Base-by-base conservation (phyloP, 2,888 invertebrate species). In the Anorthoa munda region DNA sequence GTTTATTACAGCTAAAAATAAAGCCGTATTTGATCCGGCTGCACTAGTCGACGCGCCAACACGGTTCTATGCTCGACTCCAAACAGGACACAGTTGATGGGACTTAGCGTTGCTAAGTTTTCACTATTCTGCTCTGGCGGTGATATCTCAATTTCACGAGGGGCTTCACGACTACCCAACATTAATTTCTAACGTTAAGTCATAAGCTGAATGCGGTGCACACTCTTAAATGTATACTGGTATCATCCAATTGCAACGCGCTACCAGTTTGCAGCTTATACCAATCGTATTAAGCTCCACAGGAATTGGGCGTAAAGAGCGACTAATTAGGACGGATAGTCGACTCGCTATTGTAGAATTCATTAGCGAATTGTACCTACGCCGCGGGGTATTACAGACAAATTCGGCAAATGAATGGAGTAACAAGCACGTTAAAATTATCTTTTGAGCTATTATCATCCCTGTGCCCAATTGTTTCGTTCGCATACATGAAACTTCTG, bases 91-190 rank as follows among this genome's bases (percentile, higher is more conserved):
- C 89, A 90, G 90, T 91, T 90, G 90, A 91, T 92, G 87, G 90
- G 92, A 93, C 94, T 95, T 95, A 95, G 94, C 95, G 91, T 95
- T 96, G 90, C 92, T 95, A 96, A 93, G 95, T 93, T 95, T 95
- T 96, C 96, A 91, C 90, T 90, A 91, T 91, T 93, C 90, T 88
- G 90, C 91, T 91, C 88, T 88, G 88, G 86, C 87, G 81, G 90
- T 92, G 92, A 93, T 93, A 95, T 94, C 93, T 94, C 93, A 91
- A 93, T 93, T 94, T 91, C 90, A 90, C 87, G 90, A 92, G 86
- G 87, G 94, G 93, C 88, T 94, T 95, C 93, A 87, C 87, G 91
- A 93, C 92, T 92, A 89, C 87, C 86, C 90, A 89, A 91, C 88
- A 92, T 91, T 94, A 94, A 94, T 93, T 93, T 92, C 89, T 87